Conservation (phyloP, 2,888 invertebrate genomes). For the Hemithea aestivaria region DNA sequence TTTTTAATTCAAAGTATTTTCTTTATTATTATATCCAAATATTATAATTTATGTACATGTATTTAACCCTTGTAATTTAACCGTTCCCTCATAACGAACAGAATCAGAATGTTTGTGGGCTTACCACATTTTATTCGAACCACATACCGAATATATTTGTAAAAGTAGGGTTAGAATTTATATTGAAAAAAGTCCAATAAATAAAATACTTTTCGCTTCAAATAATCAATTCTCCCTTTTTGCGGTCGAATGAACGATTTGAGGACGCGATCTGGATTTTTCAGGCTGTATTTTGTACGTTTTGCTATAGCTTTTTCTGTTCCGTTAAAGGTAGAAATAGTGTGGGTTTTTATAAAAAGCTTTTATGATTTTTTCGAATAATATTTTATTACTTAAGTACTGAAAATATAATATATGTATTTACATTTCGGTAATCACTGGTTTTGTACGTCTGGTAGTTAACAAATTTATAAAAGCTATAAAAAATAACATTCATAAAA, state of each 20-base stretch:
- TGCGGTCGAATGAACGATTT: conserved; percentile 40
- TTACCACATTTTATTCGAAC: conserved; percentile 46
- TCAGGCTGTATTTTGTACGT: conserved; percentile 27
- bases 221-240: conserved; percentile 51
- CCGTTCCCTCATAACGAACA: conserved; percentile 5
- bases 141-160: conserved; percentile 45
- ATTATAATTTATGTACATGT: no score
- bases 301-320: conserved; percentile 5
- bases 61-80: conserved; percentile 3
- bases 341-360: no score
- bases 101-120: conserved; percentile 38
- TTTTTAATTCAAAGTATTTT: no score
- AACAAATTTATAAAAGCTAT: no score
- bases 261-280: conserved; percentile 28
- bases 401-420: no score
- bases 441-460: no score
- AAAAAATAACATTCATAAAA: no score
- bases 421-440: no score
- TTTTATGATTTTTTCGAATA: no score
- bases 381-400: no score
- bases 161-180: conserved; percentile 47
- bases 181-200: conserved; percentile 47
- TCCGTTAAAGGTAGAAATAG: neutral
- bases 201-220: conserved; percentile 51
- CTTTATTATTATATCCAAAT: no score